phyloP scores from a whole-genome alignment of 2,113 vertebrate species.

The Seriola quinqueradiata region DNA sequence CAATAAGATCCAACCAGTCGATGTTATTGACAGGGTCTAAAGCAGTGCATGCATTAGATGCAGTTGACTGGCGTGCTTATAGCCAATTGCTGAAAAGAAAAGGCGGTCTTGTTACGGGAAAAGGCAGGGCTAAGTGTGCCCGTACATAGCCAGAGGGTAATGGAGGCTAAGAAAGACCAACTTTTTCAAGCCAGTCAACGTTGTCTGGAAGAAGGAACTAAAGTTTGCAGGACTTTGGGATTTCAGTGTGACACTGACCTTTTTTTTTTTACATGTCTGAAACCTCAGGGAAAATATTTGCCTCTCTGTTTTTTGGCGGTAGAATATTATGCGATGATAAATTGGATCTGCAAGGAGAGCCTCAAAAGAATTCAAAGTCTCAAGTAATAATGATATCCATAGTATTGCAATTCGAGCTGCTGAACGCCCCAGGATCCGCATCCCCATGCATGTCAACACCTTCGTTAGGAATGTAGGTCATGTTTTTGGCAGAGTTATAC shows the following conservation, averaged over 20 bases:
- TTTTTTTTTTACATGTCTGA: background rate
- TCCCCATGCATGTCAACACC: constrained; percentile 78
- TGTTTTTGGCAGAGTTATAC: constrained; percentile 72
- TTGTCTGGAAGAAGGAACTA: constrained; percentile 57
- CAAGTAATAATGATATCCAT: constrained; percentile 67
- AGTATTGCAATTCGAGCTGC: constrained; percentile 71
- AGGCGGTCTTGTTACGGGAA: constrained; percentile 86
- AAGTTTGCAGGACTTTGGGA: constrained; percentile 6
- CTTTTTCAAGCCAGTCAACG: constrained; percentile 50
- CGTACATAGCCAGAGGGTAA: constrained; percentile 67
- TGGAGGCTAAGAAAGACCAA: constrained; percentile 72
- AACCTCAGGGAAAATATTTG: background rate
- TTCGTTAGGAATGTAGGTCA: constrained; percentile 79
- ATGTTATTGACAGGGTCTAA: constrained; percentile 70
- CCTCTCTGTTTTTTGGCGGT: constrained; percentile 12
- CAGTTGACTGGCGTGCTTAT: constrained; percentile 59
- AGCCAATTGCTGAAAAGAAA: constrained; percentile 68
- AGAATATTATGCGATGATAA: constrained; percentile 12
- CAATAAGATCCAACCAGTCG: constrained; percentile 61
- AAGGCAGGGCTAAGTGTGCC: constrained; percentile 73
- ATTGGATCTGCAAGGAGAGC: constrained; percentile 44
- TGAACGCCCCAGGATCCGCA: constrained; percentile 62
- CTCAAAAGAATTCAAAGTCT: constrained; percentile 33
- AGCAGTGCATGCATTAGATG: constrained; percentile 42
- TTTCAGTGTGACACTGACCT: background rate